A percentile compares a stretch with the other conserved stretches of the same genome.
These are phyloP conservation scores for Adelosebastes latens DNA, from an alignment of 2,797 vertebrate species.

Conservation along the genomic window DNA sequence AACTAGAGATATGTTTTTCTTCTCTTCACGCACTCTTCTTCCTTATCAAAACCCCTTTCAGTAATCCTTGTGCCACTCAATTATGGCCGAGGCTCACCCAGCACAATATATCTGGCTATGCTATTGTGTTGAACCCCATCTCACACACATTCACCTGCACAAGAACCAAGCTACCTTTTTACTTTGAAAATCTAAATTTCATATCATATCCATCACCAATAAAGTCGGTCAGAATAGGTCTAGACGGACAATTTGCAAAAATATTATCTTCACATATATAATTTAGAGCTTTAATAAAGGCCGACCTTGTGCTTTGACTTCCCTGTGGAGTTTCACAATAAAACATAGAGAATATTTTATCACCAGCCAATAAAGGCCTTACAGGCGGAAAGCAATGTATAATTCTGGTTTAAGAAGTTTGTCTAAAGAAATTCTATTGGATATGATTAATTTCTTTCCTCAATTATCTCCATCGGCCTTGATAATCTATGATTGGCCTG, in stretches of 20 bases:
- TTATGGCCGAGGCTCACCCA: neutral
- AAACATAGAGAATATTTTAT: slow-evolving; percentile 1
- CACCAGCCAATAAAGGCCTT: neutral
- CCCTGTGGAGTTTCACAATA: neutral
- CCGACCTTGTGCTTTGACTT: neutral
- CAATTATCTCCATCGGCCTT: slow-evolving; percentile 14
- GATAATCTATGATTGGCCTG: slow-evolving; percentile 6
- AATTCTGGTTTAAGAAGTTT: neutral
- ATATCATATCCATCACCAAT: neutral
- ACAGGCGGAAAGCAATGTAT: neutral
- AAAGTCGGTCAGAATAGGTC: neutral
- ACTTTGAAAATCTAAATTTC: neutral
- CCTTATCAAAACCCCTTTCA: neutral
- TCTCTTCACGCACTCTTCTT: rapidly evolving
- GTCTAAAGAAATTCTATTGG: neutral
- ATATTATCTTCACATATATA: neutral
- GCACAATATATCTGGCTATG: neutral
- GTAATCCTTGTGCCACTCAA: neutral
- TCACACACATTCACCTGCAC: neutral
- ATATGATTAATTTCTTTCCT: slow-evolving; percentile 30
- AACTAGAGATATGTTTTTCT: too few species aligned
- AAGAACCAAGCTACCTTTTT: neutral
- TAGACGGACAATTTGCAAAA: neutral
- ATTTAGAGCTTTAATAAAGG: neutral
- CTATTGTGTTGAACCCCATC: neutral